phyloP scores from a whole-genome alignment of 92 coral and sea anemone species.

The Phenganax stokvisi region DNA sequence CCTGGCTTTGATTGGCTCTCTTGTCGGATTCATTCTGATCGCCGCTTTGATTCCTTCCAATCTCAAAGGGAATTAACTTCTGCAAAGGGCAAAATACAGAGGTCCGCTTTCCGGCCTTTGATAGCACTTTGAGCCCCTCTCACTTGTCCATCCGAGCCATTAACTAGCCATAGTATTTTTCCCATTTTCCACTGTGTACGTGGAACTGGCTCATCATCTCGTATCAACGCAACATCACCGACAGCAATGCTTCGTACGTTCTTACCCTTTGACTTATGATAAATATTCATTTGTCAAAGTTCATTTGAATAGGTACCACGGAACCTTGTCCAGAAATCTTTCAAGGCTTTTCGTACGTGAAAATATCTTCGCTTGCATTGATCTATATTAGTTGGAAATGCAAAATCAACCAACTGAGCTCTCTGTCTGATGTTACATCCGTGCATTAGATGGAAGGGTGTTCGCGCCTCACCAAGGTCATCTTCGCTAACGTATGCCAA shows the following conservation, averaged over 20 bases:
- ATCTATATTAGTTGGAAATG: conserved; percentile 1
- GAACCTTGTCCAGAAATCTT: conserved; percentile 30
- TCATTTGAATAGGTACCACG: background rate
- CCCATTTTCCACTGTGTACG: background rate
- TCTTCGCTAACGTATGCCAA: conserved; percentile 35
- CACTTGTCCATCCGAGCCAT: background rate
- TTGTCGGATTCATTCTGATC: background rate
- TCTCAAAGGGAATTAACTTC: background rate
- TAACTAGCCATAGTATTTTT: background rate
- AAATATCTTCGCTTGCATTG: conserved; percentile 10
- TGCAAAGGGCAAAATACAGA: background rate
- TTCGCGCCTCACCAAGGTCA: conserved; percentile 23
- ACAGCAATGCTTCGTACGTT: background rate
- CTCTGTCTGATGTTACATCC: background rate
- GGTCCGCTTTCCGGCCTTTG: background rate
- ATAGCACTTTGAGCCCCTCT: conserved; percentile 5
- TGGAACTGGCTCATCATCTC: background rate
- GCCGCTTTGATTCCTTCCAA: background rate
- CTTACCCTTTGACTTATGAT: background rate
- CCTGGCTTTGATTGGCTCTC: background rate
- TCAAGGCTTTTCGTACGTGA: conserved; percentile 24
- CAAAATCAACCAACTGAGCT: conserved; percentile 18
- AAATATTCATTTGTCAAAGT: background rate
- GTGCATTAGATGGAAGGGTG: conserved; percentile 31
- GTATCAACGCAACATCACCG: background rate